Percentiles rank a stretch among this genome's conserved stretches.
Evolutionary conservation across 2,888 invertebrate genomes (phyloP).

Genomic region (Embidobia sp.): DNA sequence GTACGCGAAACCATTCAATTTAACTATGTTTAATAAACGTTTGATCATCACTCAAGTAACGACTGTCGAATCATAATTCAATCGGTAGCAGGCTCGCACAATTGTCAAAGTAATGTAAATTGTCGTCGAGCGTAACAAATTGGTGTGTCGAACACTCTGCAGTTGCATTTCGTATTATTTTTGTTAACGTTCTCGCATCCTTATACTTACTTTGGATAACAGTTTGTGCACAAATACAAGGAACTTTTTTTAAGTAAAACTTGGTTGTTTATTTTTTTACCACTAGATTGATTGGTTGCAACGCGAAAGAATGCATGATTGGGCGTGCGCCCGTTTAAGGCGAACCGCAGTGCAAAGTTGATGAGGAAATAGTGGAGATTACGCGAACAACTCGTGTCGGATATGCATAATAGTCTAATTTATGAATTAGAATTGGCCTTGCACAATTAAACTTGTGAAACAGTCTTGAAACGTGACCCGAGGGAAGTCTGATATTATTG

Average conservation of each 20-base stretch:
- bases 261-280: slow-evolving; percentile 5
- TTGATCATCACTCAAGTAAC: slow-evolving; percentile 13
- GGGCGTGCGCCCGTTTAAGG: slow-evolving; percentile 9
- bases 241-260: slow-evolving; percentile 46
- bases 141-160: background rate
- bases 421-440: slow-evolving; percentile 54
- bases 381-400: slow-evolving; percentile 25
- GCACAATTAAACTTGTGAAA: slow-evolving; percentile 51
- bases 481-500: slow-evolving; percentile 35
- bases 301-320: slow-evolving; percentile 3
- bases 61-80: background rate
- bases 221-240: slow-evolving; percentile 45
- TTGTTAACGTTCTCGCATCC: slow-evolving; percentile 8
- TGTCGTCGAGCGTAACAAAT: background rate
- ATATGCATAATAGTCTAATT: slow-evolving; percentile 46
- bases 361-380: slow-evolving; percentile 49
- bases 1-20: slow-evolving; percentile 11
- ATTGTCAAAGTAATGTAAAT: slow-evolving; percentile 21
- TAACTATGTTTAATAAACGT: slow-evolving; percentile 21
- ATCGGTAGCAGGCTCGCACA: slow-evolving; percentile 15
- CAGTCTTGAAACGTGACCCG: slow-evolving; percentile 35
- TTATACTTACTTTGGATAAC: slow-evolving; percentile 19
- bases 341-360: slow-evolving; percentile 12
- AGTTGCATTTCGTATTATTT: background rate
- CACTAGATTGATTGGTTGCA: too few relatives aligned